These are phyloP conservation scores for Acipenser oxyrinchus DNA, from an alignment of 2,797 vertebrate genomes.

Conservation along the genomic window DNA sequence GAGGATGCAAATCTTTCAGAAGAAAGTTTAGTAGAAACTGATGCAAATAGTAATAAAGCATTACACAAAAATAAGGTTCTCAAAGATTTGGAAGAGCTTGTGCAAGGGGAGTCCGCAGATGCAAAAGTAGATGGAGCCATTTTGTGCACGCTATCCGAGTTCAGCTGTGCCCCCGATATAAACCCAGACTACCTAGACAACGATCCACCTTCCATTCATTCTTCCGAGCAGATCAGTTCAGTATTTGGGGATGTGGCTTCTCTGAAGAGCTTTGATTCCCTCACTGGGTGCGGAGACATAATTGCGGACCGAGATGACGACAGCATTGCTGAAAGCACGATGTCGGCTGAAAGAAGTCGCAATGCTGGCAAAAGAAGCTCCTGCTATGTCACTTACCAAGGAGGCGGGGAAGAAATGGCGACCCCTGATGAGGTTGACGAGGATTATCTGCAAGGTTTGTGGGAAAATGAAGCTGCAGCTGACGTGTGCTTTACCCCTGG, in stretches of 20 bases:
- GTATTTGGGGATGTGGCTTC: constrained; percentile 75
- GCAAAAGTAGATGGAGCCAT: constrained; percentile 28
- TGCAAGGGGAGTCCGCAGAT: constrained; percentile 9
- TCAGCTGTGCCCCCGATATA: constrained; percentile 39
- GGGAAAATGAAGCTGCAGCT: constrained; percentile 46
- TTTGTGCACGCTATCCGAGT: constrained; percentile 39
- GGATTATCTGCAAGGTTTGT: constrained; percentile 64
- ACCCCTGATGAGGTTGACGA: constrained; percentile 78
- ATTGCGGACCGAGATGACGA: constrained; percentile 93
- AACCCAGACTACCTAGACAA: constrained; percentile 38
- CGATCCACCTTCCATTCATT: constrained; percentile 42
- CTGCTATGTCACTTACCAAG: constrained; percentile 90
- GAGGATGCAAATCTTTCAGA: constrained; percentile 20
- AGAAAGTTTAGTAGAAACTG: constrained; percentile 28
- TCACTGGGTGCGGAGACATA: constrained; percentile 93
- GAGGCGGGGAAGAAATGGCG: constrained; percentile 96
- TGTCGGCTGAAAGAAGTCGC: constrained; percentile 76
- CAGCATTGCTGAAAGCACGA: constrained; percentile 74
- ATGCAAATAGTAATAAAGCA: constrained; percentile 23
- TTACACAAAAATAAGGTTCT: constrained; percentile 26
- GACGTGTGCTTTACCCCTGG: constrained; percentile 52
- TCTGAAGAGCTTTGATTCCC: constrained; percentile 92
- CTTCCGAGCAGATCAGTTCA: constrained; percentile 14
- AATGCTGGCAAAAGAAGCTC: constrained; percentile 78
- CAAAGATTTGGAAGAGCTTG: constrained; percentile 15